Percentiles rank a stretch among this genome's conserved stretches.
Conservation (phyloP, 2,888 invertebrate species). For the Galerucella nymphaeae region DNA sequence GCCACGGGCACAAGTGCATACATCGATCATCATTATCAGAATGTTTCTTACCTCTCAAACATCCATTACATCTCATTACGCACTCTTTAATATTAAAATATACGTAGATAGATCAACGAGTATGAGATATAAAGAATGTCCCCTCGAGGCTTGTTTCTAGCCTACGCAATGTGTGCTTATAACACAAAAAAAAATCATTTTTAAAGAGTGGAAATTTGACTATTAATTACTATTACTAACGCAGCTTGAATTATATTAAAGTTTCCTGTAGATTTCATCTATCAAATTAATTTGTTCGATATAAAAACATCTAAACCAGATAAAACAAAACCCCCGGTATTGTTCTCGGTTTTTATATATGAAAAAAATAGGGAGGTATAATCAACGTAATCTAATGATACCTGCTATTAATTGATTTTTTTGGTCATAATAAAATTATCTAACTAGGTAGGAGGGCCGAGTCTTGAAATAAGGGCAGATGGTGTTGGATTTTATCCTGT, state of each 20-base stretch:
- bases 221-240: not conserved
- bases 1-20: conserved; percentile 25
- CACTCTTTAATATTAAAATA: conserved; percentile 58
- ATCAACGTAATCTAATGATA: conserved; percentile 1
- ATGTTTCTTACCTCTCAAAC: conserved; percentile 47
- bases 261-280: no score
- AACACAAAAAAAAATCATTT: no score
- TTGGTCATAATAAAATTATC: conserved; percentile 12
- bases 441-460: conserved; percentile 2
- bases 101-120: conserved; percentile 54
- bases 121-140: conserved; percentile 7
- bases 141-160: not conserved
- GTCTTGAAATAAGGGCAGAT: not conserved
- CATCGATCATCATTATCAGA: conserved; percentile 35
- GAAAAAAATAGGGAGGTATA: not conserved
- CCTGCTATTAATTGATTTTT: conserved; percentile 14
- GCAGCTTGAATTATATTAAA: no score
- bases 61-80: conserved; percentile 58
- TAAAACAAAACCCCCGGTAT: not conserved
- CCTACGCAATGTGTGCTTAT: not conserved
- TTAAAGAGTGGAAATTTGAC: no score
- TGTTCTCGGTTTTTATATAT: not conserved
- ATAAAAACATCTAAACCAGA: not conserved
- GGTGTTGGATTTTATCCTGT: not conserved
- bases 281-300: not conserved